Evolutionary conservation across 1,140 invertebrate species (phyloP).

Genomic region (Drosophila orosa): DNA sequence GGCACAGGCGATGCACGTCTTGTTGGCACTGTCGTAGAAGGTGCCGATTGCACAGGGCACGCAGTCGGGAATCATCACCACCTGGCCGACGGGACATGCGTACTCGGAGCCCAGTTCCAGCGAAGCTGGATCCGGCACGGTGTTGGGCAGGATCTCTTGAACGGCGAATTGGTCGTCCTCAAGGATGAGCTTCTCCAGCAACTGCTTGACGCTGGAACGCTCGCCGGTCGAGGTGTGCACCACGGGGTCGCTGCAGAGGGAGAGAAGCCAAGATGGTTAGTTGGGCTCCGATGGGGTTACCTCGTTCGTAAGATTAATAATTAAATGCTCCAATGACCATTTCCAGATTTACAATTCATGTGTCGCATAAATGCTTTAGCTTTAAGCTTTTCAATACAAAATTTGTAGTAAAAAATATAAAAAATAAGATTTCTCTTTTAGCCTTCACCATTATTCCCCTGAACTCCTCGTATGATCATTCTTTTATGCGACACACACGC

Average conservation of each 20-base stretch:
- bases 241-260: constrained; percentile 91
- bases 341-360: constrained; percentile 1
- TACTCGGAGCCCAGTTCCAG: constrained; percentile 94
- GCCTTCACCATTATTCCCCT: not conserved
- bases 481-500: not conserved
- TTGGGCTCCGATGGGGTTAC: too few species aligned
- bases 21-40: constrained; percentile 91
- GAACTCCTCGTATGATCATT: not conserved
- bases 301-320: not conserved
- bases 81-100: constrained; percentile 95
- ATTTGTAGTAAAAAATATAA: not conserved
- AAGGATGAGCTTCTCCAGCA: constrained; percentile 94
- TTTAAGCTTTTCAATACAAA: not conserved
- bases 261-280: constrained; percentile 17
- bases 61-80: constrained; percentile 95
- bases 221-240: constrained; percentile 94
- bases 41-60: constrained; percentile 97
- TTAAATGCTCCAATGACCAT: not conserved
- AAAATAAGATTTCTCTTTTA: not conserved
- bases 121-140: constrained; percentile 95
- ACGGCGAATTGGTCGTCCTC: constrained; percentile 97
- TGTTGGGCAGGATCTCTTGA: constrained; percentile 96
- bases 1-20: constrained; percentile 93
- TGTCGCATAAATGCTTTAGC: constrained; percentile 1
- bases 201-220: constrained; percentile 91